Evolutionary conservation across 2,113 vertebrate species (phyloP).

Genomic region (Puma concolor): DNA sequence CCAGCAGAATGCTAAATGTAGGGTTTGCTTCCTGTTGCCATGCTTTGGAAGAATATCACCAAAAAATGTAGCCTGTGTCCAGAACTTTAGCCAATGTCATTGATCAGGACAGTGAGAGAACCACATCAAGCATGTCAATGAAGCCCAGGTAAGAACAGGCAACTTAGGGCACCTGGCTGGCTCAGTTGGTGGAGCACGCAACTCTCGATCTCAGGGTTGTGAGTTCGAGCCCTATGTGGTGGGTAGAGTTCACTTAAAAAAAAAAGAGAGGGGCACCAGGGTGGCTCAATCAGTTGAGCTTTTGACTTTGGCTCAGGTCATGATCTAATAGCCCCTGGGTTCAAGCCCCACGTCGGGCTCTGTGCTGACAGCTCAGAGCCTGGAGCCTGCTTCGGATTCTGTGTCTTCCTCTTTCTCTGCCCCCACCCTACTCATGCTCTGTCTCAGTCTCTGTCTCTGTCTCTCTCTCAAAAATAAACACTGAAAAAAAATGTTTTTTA

Average conservation of each 20-base stretch:
- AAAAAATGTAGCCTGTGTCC: not conserved
- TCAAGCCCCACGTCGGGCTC: too few relatives aligned
- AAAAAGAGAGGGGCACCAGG: not conserved
- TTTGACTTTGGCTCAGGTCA: too few relatives aligned
- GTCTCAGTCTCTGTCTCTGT: too few relatives aligned
- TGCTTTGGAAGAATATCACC: not conserved
- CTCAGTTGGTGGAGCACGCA: not conserved
- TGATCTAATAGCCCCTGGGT: too few relatives aligned
- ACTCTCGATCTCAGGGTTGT: not conserved
- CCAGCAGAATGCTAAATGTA: not conserved
- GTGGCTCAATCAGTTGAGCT: too few relatives aligned
- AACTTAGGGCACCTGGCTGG: not conserved
- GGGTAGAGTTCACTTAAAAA: not conserved
- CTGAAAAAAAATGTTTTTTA: too few relatives aligned
- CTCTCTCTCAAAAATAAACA: too few relatives aligned
- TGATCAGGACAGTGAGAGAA: not conserved
- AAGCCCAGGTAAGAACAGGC: not conserved
- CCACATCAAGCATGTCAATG: not conserved
- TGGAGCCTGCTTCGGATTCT: too few relatives aligned
- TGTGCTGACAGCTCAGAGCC: too few relatives aligned
- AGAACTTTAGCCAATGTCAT: not conserved
- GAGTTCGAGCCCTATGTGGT: not conserved
- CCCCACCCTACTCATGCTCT: too few relatives aligned
- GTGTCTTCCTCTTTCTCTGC: too few relatives aligned
- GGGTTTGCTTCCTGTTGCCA: not conserved